These are phyloP conservation scores for Trachelus troglodyta DNA, from an alignment of 2,888 invertebrate species.

Conservation along the genomic window DNA sequence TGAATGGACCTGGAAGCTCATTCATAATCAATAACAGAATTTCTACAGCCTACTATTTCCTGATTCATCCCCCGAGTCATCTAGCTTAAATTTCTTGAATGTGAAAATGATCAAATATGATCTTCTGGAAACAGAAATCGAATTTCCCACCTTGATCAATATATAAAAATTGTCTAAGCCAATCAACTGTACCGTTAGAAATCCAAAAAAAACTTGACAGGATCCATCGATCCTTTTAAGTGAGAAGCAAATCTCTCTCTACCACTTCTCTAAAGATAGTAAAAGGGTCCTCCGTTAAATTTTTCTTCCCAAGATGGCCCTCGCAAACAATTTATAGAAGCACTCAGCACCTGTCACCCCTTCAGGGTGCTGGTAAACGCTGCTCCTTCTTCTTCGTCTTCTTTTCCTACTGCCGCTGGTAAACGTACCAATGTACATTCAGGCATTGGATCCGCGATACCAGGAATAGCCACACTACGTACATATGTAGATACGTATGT, in stretches of 20 bases:
- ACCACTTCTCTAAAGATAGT: conserved; percentile 9
- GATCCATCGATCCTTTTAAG: not conserved
- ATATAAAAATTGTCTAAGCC: not conserved
- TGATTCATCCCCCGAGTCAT: not conserved
- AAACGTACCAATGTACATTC: conserved; percentile 7
- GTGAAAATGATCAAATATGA: not conserved
- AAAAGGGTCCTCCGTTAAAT: conserved; percentile 12
- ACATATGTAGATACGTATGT: conserved; percentile 4
- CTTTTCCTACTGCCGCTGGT: conserved; percentile 10
- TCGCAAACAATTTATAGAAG: conserved; percentile 49
- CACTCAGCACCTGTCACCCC: conserved; percentile 59
- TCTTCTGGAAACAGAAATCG: not conserved
- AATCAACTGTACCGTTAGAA: not conserved
- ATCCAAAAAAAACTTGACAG: not conserved
- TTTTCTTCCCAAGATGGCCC: conserved; percentile 27
- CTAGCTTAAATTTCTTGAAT: not conserved
- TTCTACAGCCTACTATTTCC: not conserved
- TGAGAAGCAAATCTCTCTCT: not conserved
- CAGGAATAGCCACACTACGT: conserved; percentile 8
- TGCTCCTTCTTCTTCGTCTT: conserved; percentile 14
- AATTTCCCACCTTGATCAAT: not conserved
- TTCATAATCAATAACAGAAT: conserved; percentile 50
- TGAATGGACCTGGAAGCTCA: conserved; percentile 52
- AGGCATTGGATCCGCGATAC: conserved; percentile 16
- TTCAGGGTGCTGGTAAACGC: conserved; percentile 14